Evolutionary conservation across 2,113 vertebrate genomes (phyloP), one percentile per base, ranked within the genome.

Genomic region (Poecile atricapillus): DNA sequence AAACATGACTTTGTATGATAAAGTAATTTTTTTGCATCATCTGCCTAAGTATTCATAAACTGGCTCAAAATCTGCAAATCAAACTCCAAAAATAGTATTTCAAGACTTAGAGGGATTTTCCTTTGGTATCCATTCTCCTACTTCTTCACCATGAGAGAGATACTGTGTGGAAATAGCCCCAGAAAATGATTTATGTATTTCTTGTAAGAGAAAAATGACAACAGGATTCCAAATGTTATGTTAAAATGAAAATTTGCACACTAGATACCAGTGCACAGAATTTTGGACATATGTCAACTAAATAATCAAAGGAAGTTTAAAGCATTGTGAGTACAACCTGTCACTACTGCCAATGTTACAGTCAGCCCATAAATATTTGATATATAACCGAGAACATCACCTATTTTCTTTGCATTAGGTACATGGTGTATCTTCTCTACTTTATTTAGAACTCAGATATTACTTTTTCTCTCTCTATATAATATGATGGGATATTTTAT

Each of bases 361-460:
- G 64, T 79, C 83, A 87, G 17, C 11, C 47, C 71, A 83, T 93
- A 88, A 95, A 94, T 96, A 88, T 78, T 96, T 95, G 0, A 94
- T 92, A 71, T 30, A 74, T 30, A 91, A 7, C 39, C 78, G 47
- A 90, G 33, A 91, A 77, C 19, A 83, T 30, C 27, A 80, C 56
- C 39, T 92, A 4, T 56, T 85, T 83, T 18, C 52, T 88, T 74
- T 83, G 33, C 47, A 41, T 65, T 50, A 74, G 20, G 28, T 74
- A 92, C 33, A 78, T 15, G 39, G 30, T 59, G 5, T 35, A 43
- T 52, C 22, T 6, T 58, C 21, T 77, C 47, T 59, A 17, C 0
- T 8, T 90, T 77, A 43, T 86, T 55, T 56, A 68, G 74, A 73
- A 83, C 12, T 41, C 44, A 60, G 55, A 37, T 5, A 80, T 43